Evolutionary conservation across 2,113 vertebrate species (phyloP), one percentile per base, ranked within the genome.

Genomic region (Sorex fumeus): DNA sequence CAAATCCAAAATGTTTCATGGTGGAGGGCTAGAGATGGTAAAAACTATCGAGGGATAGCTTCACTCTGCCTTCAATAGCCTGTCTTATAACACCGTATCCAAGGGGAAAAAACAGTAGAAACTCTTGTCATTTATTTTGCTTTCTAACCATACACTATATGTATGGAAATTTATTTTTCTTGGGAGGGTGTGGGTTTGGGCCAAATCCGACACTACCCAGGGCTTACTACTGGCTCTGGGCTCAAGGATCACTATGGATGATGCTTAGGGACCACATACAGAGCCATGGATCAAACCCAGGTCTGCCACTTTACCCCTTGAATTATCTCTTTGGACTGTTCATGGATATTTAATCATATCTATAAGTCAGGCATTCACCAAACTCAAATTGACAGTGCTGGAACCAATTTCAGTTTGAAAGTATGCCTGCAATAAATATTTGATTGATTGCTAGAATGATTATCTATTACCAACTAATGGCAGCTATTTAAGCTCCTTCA

Each of bases 401-500:
- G 57, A 60, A 60, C 21, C n/a, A 77, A n/a, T 81, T 86, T 62
- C 12, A 40, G 50, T 36, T 23, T 34, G 23, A 40, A 66, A 84
- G 25, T 53, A 62, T 3, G 6, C 19, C 43, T 3, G 67, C 71
- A 66, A 30, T 57, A 71, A 93, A 81, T 70, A 92, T 40, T 60
- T 86, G 45, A n/a, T 60, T 86, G 45, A n/a, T 40, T n/a, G 45
- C 40, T 76, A 88, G 60, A 93, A 87, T 90, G 32, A 79, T 32
- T 43, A 80, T 23, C 78, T 12, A 67, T 32, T 60, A 72, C 23
- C 45, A 4, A 71, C 3, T 45, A 62, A 66, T 62, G 40, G 7
- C 5, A 67, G 21, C 6, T 32, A n/a, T 50, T 76, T 67, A 76
- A 82, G 27, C 60, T 78, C 40, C 36, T 12, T 34, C 57, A 75